These are phyloP conservation scores for Ciconia boyciana DNA, from an alignment of 2,113 vertebrate species.

Conservation along the genomic window DNA sequence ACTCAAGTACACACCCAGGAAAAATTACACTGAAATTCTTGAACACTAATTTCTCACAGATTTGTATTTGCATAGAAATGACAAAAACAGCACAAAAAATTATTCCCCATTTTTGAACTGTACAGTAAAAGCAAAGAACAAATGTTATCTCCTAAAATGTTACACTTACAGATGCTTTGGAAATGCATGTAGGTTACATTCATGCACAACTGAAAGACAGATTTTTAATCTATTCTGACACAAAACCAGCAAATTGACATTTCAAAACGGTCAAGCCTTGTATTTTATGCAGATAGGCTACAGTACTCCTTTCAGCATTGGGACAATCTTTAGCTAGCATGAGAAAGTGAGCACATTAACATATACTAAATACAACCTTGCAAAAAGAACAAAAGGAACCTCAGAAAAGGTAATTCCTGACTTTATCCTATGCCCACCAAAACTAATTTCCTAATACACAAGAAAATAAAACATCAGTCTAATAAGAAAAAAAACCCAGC, in stretches of 20 bases:
- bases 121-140: background rate
- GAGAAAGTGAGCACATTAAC: background rate
- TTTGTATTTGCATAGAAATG: background rate
- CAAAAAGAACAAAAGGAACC: background rate
- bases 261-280: background rate
- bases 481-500: background rate
- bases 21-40: conserved; percentile 11
- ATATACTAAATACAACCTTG: background rate
- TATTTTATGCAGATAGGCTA: background rate
- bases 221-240: background rate
- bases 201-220: background rate
- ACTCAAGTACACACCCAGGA: conserved; percentile 14
- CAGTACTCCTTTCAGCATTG: background rate
- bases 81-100: background rate
- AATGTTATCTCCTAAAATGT: background rate
- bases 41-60: background rate
- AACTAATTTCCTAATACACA: background rate
- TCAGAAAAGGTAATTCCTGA: background rate
- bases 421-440: background rate
- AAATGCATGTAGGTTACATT: background rate
- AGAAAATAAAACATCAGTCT: background rate
- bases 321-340: background rate
- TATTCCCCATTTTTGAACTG: background rate
- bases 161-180: background rate
- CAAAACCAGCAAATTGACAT: background rate